Evolutionary conservation across 1,140 invertebrate genomes (phyloP).

Genomic region (Telenomus remus): DNA sequence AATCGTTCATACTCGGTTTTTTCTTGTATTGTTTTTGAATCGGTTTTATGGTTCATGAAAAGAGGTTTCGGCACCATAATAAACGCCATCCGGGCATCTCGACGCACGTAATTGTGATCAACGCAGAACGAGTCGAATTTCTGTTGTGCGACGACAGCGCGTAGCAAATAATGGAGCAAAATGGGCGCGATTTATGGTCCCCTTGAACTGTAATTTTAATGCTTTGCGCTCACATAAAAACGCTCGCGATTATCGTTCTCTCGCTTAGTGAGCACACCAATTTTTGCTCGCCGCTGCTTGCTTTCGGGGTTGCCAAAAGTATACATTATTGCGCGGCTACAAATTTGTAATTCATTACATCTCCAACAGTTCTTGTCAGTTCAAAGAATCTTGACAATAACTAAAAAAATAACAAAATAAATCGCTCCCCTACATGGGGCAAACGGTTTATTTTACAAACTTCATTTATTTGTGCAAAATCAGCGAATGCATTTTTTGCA

Average conservation of each 20-base stretch:
- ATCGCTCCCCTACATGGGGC: too few species aligned
- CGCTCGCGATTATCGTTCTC: constrained; percentile 24
- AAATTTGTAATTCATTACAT: too few species aligned
- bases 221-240: constrained; percentile 27
- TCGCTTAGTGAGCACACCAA: constrained; percentile 3
- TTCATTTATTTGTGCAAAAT: too few species aligned
- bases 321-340: too few species aligned
- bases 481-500: too few species aligned
- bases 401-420: too few species aligned
- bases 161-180: constrained; percentile 45
- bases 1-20: constrained; percentile 21
- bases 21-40: constrained; percentile 33
- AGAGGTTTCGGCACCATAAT: constrained; percentile 46
- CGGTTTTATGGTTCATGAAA: constrained; percentile 46
- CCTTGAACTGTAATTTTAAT: constrained; percentile 46
- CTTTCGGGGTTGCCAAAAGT: too few species aligned
- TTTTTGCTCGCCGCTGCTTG: too few species aligned
- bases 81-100: constrained; percentile 30
- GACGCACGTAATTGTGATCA: constrained; percentile 36
- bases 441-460: too few species aligned
- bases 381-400: too few species aligned
- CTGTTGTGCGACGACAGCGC: constrained; percentile 30
- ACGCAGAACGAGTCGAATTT: constrained; percentile 36
- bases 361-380: too few species aligned
- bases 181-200: constrained; percentile 43